Conservation (phyloP, 2,797 vertebrate genomes). For the Spatula clypeata region DNA sequence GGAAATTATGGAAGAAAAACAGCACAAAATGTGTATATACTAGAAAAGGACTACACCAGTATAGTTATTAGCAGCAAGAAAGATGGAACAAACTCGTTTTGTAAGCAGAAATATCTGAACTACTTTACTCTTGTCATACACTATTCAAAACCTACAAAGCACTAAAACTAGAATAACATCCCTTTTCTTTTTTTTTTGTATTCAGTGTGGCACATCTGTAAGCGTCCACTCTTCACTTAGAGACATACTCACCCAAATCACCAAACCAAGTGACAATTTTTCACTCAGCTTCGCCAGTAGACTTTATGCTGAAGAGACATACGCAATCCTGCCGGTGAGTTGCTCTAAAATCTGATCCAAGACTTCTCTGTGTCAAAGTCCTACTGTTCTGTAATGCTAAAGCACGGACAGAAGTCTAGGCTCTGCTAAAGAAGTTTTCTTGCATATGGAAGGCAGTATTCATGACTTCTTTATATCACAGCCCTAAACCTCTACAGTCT, state of each 20-base stretch:
- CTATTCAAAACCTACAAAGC: not conserved
- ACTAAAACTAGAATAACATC: not conserved
- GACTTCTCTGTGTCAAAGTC: not conserved
- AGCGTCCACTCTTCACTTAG: constrained; percentile 65
- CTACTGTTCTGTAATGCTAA: not conserved
- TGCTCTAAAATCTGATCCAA: not conserved
- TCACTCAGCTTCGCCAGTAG: constrained; percentile 87
- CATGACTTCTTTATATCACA: not conserved
- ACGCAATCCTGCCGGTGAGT: constrained; percentile 86
- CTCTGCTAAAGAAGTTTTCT: not conserved
- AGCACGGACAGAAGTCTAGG: not conserved
- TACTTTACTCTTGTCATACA: not conserved
- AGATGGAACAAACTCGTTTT: not conserved
- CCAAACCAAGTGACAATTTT: constrained; percentile 82
- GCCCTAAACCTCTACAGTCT: not conserved
- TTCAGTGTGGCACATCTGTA: constrained; percentile 8
- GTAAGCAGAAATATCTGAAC: not conserved
- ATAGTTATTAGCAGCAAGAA: not conserved
- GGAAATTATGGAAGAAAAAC: not conserved
- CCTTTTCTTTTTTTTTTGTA: not conserved
- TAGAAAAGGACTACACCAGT: not conserved
- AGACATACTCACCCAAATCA: constrained; percentile 83
- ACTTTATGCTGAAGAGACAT: constrained; percentile 87
- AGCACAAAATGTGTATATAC: not conserved
- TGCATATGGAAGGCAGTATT: not conserved